Percentiles rank a stretch among this genome's conserved stretches.
Conservation (phyloP, 2,113 vertebrate genomes). For the Capricornis sumatraensis region DNA sequence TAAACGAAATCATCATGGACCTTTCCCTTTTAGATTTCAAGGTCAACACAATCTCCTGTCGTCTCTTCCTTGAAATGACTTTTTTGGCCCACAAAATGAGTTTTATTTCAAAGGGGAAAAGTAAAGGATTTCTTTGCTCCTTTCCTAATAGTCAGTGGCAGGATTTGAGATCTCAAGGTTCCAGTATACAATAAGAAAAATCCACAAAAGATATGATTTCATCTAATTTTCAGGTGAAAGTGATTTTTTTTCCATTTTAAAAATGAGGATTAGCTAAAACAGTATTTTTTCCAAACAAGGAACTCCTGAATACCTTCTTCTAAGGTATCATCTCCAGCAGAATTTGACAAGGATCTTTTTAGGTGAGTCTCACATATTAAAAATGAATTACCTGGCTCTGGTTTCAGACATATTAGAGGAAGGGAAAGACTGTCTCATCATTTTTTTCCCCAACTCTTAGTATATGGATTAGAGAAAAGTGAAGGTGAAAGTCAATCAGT, state of each 20-base stretch:
- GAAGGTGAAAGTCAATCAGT: background rate
- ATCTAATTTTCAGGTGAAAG: background rate
- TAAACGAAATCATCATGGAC: background rate
- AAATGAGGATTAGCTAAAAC: background rate
- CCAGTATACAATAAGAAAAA: background rate
- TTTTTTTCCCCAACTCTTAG: background rate
- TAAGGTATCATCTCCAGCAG: background rate
- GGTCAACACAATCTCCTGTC: background rate
- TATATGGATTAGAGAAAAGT: background rate
- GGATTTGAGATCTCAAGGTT: background rate
- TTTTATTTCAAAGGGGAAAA: background rate
- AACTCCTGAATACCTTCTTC: background rate
- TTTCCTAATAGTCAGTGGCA: background rate
- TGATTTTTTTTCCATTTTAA: background rate
- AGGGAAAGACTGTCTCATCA: background rate
- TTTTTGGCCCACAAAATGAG: background rate
- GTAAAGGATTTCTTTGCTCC: background rate
- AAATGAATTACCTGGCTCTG: background rate
- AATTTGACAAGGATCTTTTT: background rate
- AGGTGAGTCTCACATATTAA: background rate
- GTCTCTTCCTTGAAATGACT: background rate
- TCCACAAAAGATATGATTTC: background rate
- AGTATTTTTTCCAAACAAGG: background rate
- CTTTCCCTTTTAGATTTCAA: background rate
- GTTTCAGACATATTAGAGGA: background rate